Conservation (phyloP, 2,888 invertebrate species). For the Colletes collaris region DNA sequence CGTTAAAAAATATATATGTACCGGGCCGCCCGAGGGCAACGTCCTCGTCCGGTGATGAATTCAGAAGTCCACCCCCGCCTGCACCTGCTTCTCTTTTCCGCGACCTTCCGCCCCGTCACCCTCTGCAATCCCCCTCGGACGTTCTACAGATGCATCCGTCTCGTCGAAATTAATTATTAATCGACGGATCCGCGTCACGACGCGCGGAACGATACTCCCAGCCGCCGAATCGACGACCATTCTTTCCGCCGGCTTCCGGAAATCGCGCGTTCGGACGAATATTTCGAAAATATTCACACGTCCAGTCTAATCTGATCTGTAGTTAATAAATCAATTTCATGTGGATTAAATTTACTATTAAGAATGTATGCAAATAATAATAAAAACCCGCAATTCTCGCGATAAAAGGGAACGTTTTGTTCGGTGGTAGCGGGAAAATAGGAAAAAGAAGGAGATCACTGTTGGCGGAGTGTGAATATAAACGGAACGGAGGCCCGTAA, state of each 20-base stretch:
- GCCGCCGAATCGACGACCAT: neutral
- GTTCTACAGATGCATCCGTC: constrained; percentile 56
- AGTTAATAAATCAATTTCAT: no score
- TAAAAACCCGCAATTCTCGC: no score
- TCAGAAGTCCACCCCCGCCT: constrained; percentile 60
- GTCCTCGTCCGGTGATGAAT: constrained; percentile 65
- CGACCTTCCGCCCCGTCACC: neutral
- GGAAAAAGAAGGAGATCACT: no score
- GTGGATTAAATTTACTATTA: no score
- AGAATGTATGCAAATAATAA: no score
- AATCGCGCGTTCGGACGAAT: no score
- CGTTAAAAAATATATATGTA: constrained; percentile 58
- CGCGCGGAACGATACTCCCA: constrained; percentile 24
- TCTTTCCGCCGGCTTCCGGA: neutral
- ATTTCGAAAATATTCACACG: no score
- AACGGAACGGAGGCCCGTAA: no score
- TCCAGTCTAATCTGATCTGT: no score
- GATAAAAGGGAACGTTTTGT: no score
- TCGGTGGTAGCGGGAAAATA: no score
- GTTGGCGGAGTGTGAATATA: no score
- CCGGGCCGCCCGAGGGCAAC: constrained; percentile 55
- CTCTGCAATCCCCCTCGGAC: constrained; percentile 12
- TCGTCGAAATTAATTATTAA: constrained; percentile 62
- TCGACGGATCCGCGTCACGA: neutral
- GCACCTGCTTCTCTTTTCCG: constrained; percentile 25